Percentiles rank a stretch among this genome's conserved stretches.
These are phyloP conservation scores for Ennomos fuscantarius DNA, from an alignment of 2,888 invertebrate genomes.

Conservation along the genomic window DNA sequence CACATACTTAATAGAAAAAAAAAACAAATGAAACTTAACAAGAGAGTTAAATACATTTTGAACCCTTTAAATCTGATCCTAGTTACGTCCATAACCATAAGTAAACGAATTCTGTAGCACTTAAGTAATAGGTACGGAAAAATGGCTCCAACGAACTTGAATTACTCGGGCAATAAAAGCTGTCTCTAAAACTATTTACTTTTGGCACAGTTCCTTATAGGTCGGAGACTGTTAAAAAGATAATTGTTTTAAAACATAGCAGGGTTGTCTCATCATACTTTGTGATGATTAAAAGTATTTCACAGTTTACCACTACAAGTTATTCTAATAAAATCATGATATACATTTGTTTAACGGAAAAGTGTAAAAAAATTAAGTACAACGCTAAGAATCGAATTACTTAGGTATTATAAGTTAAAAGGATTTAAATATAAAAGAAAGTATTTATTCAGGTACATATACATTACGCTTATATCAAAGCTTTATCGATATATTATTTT, in stretches of 20 bases:
- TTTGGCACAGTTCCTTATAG: constrained; percentile 43
- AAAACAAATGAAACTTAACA: too few species aligned
- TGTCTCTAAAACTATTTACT: constrained; percentile 46
- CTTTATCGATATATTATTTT: background rate
- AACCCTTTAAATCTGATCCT: constrained; percentile 1
- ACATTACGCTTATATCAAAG: too few species aligned
- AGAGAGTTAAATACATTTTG: too few species aligned
- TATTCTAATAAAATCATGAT: too few species aligned
- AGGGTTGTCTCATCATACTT: constrained; percentile 9
- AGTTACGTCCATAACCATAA: background rate
- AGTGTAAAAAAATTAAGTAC: too few species aligned
- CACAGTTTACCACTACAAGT: background rate
- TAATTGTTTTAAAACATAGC: constrained; percentile 35
- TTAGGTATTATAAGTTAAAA: too few species aligned
- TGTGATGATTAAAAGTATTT: background rate
- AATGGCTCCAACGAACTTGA: constrained; percentile 54
- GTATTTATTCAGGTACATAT: too few species aligned
- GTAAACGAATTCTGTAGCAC: constrained; percentile 41
- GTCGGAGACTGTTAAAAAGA: constrained; percentile 28
- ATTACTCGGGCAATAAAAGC: constrained; percentile 52
- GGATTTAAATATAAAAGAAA: too few species aligned
- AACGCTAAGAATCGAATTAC: too few species aligned
- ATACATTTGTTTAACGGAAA: too few species aligned
- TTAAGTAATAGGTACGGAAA: constrained; percentile 45
- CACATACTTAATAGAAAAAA: too few species aligned